Conservation (phyloP, 1,140 invertebrate species). For the Rhopalosiphum maidis region DNA sequence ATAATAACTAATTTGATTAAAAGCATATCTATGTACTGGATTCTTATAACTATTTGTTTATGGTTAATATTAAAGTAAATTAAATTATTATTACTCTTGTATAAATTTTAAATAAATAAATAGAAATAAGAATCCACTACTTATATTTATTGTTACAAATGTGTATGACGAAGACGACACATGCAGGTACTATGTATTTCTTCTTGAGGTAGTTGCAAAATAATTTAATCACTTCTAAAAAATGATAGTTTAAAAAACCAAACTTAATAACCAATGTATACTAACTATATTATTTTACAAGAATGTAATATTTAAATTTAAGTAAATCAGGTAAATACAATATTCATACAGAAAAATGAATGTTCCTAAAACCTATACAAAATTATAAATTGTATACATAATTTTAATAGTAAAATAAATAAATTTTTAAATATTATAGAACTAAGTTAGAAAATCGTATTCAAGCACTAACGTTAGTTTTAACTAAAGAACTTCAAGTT, state of each 20-base stretch:
- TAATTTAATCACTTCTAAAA: not conserved
- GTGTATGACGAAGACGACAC: too few relatives aligned
- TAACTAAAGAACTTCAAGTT: conserved; percentile 88
- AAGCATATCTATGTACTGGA: not conserved
- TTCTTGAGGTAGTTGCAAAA: too few relatives aligned
- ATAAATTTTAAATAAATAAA: too few relatives aligned
- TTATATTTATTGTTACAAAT: too few relatives aligned
- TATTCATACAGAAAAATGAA: not conserved
- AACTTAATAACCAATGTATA: not conserved
- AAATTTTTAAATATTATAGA: conserved; percentile 60
- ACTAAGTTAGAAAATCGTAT: conserved; percentile 76
- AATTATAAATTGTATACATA: not conserved
- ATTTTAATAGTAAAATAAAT: not conserved
- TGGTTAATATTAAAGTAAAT: too few relatives aligned
- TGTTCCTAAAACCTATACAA: not conserved
- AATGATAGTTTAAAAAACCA: not conserved
- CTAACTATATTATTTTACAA: too few relatives aligned
- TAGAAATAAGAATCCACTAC: too few relatives aligned
- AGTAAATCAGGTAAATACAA: too few relatives aligned
- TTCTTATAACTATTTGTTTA: not conserved
- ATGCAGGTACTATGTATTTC: too few relatives aligned
- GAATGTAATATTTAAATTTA: too few relatives aligned
- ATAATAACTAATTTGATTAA: not conserved
- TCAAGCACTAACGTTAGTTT: conserved; percentile 79
- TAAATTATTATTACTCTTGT: too few relatives aligned